A percentile compares a stretch with the other conserved stretches of the same genome.
phyloP scores from a whole-genome alignment of 2,113 vertebrate species.

The Rhea pennata region DNA sequence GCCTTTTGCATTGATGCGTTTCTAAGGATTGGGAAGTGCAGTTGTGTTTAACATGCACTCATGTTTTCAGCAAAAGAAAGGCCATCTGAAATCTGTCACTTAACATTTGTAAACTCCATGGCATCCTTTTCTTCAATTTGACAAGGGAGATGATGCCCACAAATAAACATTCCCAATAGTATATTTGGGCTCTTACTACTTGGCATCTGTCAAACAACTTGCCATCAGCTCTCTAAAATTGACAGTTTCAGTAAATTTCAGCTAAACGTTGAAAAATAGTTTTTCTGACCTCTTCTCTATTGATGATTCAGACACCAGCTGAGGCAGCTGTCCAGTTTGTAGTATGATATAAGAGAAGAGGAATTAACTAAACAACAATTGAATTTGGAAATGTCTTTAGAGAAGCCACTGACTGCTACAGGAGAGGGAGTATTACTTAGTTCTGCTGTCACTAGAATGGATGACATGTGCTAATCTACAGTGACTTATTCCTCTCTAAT shows the following conservation, averaged over 20 bases:
- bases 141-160: slow-evolving; percentile 56
- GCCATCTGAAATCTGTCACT: slow-evolving; percentile 44
- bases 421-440: slow-evolving; percentile 56
- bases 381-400: slow-evolving; percentile 70
- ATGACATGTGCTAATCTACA: slow-evolving; percentile 34
- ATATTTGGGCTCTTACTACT: slow-evolving; percentile 65
- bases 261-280: slow-evolving; percentile 69
- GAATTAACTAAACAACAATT: slow-evolving; percentile 65
- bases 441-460: slow-evolving; percentile 54
- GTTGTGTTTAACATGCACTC: neutral
- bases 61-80: neutral
- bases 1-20: neutral
- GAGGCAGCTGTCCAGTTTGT: slow-evolving; percentile 61
- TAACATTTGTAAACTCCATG: slow-evolving; percentile 30
- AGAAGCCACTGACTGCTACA: slow-evolving; percentile 47
- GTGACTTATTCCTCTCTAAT: slow-evolving; percentile 32
- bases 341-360: slow-evolving; percentile 50
- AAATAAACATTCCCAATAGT: slow-evolving; percentile 73
- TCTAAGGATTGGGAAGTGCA: neutral
- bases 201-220: slow-evolving; percentile 72
- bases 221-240: slow-evolving; percentile 69
- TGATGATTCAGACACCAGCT: slow-evolving; percentile 61
- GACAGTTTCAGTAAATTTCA: slow-evolving; percentile 69
- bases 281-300: slow-evolving; percentile 55
- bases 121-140: slow-evolving; percentile 57